Conservation (phyloP, 2,888 invertebrate genomes). For the Petrophora chlorosata region DNA sequence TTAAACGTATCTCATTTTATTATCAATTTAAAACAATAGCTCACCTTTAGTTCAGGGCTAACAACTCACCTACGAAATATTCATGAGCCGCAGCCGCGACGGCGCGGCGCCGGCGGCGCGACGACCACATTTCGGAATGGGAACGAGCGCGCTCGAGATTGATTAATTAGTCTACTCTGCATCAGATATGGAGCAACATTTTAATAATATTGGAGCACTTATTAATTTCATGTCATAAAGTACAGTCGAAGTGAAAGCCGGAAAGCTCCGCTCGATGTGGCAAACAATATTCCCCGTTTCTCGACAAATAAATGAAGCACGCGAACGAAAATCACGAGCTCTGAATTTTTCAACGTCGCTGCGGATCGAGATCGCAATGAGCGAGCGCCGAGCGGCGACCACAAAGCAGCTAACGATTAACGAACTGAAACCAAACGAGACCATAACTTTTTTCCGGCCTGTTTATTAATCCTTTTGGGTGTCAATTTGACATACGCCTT, state of each 20-base stretch:
- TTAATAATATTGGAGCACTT: slow-evolving; percentile 10
- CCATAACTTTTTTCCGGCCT: slow-evolving; percentile 61
- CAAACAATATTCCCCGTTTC: slow-evolving; percentile 69
- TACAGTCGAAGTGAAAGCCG: slow-evolving; percentile 50
- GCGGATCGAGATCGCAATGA: slow-evolving; percentile 62
- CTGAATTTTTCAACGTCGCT: slow-evolving; percentile 78
- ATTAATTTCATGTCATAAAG: slow-evolving; percentile 46
- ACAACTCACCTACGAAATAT: slow-evolving; percentile 22
- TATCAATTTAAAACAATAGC: slow-evolving; percentile 28
- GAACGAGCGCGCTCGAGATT: slow-evolving; percentile 11
- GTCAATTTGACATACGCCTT: slow-evolving; percentile 28
- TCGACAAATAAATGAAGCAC: slow-evolving; percentile 73
- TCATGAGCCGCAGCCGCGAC: slow-evolving; percentile 14
- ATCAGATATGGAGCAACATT: slow-evolving; percentile 15
- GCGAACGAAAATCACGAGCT: slow-evolving; percentile 79
- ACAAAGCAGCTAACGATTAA: slow-evolving; percentile 73
- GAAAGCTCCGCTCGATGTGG: slow-evolving; percentile 35
- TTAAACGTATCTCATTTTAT: slow-evolving; percentile 20
- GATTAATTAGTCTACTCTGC: slow-evolving; percentile 22
- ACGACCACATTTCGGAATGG: slow-evolving; percentile 9
- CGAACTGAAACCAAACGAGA: slow-evolving; percentile 70
- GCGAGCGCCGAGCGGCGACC: slow-evolving; percentile 70
- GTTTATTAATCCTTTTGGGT: slow-evolving; percentile 41
- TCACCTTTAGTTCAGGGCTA: slow-evolving; percentile 24
- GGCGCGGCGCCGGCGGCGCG: neutral